A percentile compares a stretch with the other conserved stretches of the same genome.
These are phyloP conservation scores for Aurelia coerulea DNA, from an alignment of 30 jellyfish, hydroid and myxozoan genomes.

Conservation along the genomic window DNA sequence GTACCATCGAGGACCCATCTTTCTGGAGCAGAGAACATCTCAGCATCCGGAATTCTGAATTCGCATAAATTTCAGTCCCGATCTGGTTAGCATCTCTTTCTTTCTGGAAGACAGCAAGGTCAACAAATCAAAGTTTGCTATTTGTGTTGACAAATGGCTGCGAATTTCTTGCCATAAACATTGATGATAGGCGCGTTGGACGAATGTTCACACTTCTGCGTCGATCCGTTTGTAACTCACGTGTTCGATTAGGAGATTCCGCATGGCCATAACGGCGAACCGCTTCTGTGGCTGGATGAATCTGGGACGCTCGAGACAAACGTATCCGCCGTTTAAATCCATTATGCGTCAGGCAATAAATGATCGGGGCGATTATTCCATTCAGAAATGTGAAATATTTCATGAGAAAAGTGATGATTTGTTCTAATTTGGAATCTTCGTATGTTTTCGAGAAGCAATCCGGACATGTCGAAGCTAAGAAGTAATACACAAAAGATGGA, in stretches of 20 bases:
- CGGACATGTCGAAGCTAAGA: slow-evolving; percentile 57
- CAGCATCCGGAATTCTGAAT: too few relatives aligned
- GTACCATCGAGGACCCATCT: too few relatives aligned
- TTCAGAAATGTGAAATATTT: slow-evolving; percentile 84
- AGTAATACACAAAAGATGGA: slow-evolving; percentile 87
- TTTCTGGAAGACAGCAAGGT: too few relatives aligned
- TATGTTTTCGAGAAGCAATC: slow-evolving; percentile 64
- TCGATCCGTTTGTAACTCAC: too few relatives aligned
- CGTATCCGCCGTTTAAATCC: slow-evolving; percentile 23
- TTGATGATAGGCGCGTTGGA: too few relatives aligned
- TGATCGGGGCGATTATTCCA: slow-evolving; percentile 84
- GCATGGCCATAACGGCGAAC: not conserved
- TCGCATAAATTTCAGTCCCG: too few relatives aligned
- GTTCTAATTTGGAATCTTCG: slow-evolving; percentile 61
- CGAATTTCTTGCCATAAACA: too few relatives aligned
- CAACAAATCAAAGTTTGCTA: too few relatives aligned
- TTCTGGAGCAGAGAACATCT: too few relatives aligned
- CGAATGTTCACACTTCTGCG: too few relatives aligned
- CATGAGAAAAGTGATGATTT: slow-evolving; percentile 64
- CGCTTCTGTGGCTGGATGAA: not conserved
- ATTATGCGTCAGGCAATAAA: slow-evolving; percentile 64
- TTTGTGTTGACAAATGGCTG: too few relatives aligned
- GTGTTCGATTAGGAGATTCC: not conserved
- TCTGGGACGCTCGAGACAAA: not conserved
- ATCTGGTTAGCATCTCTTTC: too few relatives aligned